Base-by-base conservation (phyloP, 2,797 vertebrate species). In the Sebastes nivosus region DNA sequence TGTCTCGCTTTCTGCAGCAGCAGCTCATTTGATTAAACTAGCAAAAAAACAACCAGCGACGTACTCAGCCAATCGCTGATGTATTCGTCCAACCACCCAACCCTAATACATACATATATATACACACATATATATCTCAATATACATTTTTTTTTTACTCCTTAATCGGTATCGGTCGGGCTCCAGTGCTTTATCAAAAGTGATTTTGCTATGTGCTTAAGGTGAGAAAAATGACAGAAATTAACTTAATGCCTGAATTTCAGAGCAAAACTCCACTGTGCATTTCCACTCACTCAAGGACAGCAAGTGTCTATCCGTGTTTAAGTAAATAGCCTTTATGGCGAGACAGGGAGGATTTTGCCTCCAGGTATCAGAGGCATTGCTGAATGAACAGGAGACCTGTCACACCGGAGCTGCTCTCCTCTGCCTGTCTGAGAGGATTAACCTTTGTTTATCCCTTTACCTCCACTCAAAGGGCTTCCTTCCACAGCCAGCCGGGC, bases 371-470 rank as follows among this genome's bases (percentile, higher is more conserved):
- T 74, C 59, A 75, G 59, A 91, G 86, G 88, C 92, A 89, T 67
- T 52, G 91, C 86, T 86, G 82, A 93, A 90, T 88, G 90, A 90
- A 90, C 87, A 88, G 86, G 89, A 90, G 87, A 77, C 80, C 78
- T 87, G 85, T 91, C 88, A 87, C 86, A 89, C 77, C 69, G 52
- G 87, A 90, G 89, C 86, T 82, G 80, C 74, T 88, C 86, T 88
- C 79, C 93, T 92, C 86, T 77, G 88, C 88, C 87, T 94, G 93
- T 95, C 92, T 90, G 89, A 91, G 89, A 91, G 90, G 87, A 95
- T 95, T 95, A 95, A 95, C 94, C 95, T 95, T 93, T 94, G 86
- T 92, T 90, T 90, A 83, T 89, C 75, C 84, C 64, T 75, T 3
- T 66, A 67, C 90, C 84, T 92, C 79, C 86, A 79, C 89, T 88